Evolutionary conservation across 2,888 invertebrate genomes (phyloP), one percentile per base, ranked within the genome.

Genomic region (Drosophila rubida): DNA sequence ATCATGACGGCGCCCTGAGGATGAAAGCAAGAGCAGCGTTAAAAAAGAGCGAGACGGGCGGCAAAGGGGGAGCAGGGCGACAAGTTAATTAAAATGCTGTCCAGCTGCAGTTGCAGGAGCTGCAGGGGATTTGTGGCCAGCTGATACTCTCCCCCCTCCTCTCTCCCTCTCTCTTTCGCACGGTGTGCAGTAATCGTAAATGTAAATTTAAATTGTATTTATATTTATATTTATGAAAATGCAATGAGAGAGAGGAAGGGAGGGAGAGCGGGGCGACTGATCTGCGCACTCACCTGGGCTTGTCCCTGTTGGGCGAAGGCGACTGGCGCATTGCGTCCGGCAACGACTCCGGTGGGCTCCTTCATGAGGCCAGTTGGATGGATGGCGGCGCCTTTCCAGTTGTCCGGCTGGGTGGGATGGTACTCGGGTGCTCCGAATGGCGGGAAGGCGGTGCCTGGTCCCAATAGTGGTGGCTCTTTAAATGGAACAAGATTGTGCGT

Each of bases 1-100:
- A 99, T 99, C 94, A 99, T 96, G 69, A 99, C 99, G 50, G 97
- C 96, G 51, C 97, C 97, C 90, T 97, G 95, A 89, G 94, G 69
- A 72, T 32, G 59, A n/a, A 19, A 37, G 41, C n/a, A 27, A 25
- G 19, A 70, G n/a, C n/a, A n/a, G n/a, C n/a, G n/a, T 25, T 35
- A 44, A 22, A 45, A 48, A 45, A 49, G 41, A 23, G 7, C 32
- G 19, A 25, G 4, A n/a, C 4, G n/a, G 5, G 32, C 2, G n/a
- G 3, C 4, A 32, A 32, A 11, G 11, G 4, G n/a, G 4, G n/a
- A 67, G 62, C 61, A 67, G n/a, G 62, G 62, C 61, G 63, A 68
- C 53, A 71, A 67, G 61, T 75, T 74, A 85, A 79, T 73, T 75
- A 80, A 86, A 86, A 83, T 70, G 62, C 67, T 50, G 80, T 58